A percentile compares a stretch with the other conserved stretches of the same genome.
Conservation (phyloP, 2,888 invertebrate species). For the Stenchaetothrips biformis region DNA sequence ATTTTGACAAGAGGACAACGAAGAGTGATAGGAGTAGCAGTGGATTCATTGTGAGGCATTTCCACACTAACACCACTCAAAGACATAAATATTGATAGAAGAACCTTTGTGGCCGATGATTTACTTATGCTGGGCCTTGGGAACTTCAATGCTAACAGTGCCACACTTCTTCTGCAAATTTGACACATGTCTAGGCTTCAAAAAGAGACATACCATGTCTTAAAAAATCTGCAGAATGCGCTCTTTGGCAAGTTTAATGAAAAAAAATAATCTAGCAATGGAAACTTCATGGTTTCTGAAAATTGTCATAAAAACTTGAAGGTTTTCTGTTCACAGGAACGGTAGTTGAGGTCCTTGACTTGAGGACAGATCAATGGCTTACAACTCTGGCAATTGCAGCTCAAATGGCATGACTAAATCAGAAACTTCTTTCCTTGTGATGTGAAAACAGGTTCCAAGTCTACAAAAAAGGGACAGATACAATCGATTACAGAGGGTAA, state of each 20-base stretch:
- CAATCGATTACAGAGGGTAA: too few species aligned
- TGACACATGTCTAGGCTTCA: neutral
- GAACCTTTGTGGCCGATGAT: conserved; percentile 88
- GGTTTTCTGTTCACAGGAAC: too few species aligned
- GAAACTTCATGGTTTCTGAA: too few species aligned
- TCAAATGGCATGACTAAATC: too few species aligned
- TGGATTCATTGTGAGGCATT: conserved; percentile 84
- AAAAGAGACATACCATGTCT: conserved; percentile 60
- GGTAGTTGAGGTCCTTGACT: too few species aligned
- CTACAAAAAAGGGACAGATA: too few species aligned
- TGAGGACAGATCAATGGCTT: too few species aligned
- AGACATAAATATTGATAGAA: conserved; percentile 84
- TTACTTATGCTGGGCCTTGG: conserved; percentile 94
- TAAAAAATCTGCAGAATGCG: conserved; percentile 79
- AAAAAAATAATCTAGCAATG: conserved; percentile 88
- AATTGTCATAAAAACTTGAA: too few species aligned
- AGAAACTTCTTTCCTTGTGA: too few species aligned
- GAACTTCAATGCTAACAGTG: conserved; percentile 90
- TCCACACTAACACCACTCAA: conserved; percentile 95
- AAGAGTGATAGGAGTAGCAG: conserved; percentile 78
- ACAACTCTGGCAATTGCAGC: too few species aligned
- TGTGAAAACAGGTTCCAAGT: too few species aligned
- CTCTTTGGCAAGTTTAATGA: conserved; percentile 89
- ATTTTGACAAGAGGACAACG: conserved; percentile 89
- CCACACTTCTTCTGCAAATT: conserved; percentile 64